phyloP scores from a whole-genome alignment of 64 coral and sea anemone species.

The Orbicella faveolata region DNA sequence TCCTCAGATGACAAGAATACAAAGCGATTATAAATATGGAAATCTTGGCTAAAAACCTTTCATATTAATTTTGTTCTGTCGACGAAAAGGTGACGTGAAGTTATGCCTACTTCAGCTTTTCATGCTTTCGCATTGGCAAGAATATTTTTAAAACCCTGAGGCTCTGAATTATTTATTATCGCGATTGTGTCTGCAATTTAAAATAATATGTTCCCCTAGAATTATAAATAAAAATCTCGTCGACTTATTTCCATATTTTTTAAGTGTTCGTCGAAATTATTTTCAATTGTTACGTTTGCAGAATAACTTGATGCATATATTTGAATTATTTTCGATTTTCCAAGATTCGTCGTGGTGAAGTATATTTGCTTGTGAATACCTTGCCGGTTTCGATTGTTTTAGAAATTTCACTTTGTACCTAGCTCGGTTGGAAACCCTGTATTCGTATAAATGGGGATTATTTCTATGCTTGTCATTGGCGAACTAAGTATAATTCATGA shows the following conservation, averaged over 20 bases:
- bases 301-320: neutral
- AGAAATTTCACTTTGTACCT: neutral
- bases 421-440: neutral
- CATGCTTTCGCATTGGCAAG: neutral
- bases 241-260: constrained; percentile 22
- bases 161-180: constrained; percentile 34
- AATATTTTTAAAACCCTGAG: constrained; percentile 15
- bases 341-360: neutral
- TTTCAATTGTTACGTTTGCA: neutral
- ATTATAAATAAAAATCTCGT: neutral
- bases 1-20: neutral
- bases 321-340: neutral
- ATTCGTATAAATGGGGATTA: constrained; percentile 4
- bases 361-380: constrained; percentile 16
- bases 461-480: neutral
- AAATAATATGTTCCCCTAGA: constrained; percentile 12
- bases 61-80: neutral
- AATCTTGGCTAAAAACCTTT: neutral
- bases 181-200: constrained; percentile 23
- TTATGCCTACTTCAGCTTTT: neutral
- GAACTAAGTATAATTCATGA: neutral
- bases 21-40: neutral
- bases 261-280: neutral
- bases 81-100: neutral
- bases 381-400: neutral